Evolutionary conservation across 2,888 invertebrate genomes (phyloP).

Genomic region (Hermaeophaga mercurialis): DNA sequence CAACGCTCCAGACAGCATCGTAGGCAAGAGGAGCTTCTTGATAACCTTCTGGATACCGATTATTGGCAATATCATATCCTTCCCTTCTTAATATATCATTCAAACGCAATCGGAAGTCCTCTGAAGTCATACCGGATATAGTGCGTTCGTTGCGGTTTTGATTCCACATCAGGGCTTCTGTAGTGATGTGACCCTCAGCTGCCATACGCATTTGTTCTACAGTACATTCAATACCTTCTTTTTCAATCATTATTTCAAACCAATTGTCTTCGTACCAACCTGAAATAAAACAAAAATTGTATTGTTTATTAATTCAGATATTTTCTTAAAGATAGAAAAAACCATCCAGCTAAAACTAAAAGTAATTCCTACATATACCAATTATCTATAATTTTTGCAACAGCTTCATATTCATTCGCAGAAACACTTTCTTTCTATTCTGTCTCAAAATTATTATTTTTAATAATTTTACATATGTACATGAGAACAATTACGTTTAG

Average conservation of each 20-base stretch:
- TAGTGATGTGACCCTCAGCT: slow-evolving; percentile 96
- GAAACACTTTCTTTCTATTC: no score
- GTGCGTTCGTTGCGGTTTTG: slow-evolving; percentile 89
- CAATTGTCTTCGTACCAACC: slow-evolving; percentile 99
- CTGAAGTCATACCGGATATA: slow-evolving; percentile 94
- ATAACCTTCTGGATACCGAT: slow-evolving; percentile 90
- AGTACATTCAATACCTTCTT: slow-evolving; percentile 90
- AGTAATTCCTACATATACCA: no score
- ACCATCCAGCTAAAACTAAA: no score
- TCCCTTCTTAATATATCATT: slow-evolving; percentile 80
- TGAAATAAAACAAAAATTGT: no score
- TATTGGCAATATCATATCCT: slow-evolving; percentile 85
- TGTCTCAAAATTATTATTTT: no score
- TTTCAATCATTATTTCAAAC: slow-evolving; percentile 88
- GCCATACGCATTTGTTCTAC: slow-evolving; percentile 91
- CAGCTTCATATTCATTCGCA: no score
- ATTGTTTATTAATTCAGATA: no score
- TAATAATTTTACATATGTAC: no score
- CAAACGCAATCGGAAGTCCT: slow-evolving; percentile 85
- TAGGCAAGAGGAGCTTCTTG: slow-evolving; percentile 98
- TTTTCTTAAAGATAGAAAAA: no score
- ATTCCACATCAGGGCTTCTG: slow-evolving; percentile 98
- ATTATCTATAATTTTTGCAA: no score
- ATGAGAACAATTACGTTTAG: no score
- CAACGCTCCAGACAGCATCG: slow-evolving; percentile 99